phyloP scores from a whole-genome alignment of 2,113 vertebrate genomes.

The Mastomys coucha region DNA sequence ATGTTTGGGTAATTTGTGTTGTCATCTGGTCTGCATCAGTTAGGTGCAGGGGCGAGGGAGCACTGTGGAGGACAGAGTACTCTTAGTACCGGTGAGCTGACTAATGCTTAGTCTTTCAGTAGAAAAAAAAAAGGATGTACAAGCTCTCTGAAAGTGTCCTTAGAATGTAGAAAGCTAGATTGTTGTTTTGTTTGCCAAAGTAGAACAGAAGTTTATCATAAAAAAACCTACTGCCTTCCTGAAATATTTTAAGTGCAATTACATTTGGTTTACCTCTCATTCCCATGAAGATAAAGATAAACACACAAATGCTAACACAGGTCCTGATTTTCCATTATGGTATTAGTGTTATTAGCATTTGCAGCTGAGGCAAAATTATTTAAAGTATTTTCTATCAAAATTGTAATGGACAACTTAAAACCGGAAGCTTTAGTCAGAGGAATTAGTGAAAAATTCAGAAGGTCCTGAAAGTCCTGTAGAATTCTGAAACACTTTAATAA shows the following conservation, averaged over 20 bases:
- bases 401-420: neutral
- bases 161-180: neutral
- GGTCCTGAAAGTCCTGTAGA: neutral
- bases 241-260: neutral
- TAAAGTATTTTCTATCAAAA: conserved; percentile 21
- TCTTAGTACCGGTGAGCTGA: fast-evolving
- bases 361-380: neutral
- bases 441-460: neutral
- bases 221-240: neutral
- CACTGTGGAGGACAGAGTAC: neutral
- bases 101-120: neutral
- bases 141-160: neutral
- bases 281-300: neutral
- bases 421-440: neutral
- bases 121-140: too few relatives aligned
- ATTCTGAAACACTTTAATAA: neutral
- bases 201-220: neutral
- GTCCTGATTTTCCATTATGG: neutral
- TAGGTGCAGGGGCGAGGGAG: neutral
- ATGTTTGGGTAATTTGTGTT: neutral
- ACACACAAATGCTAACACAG: neutral
- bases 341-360: neutral
- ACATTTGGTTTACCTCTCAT: neutral
- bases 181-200: neutral
- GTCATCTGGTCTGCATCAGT: neutral